Percentiles rank a stretch among this genome's conserved stretches.
phyloP scores from a whole-genome alignment of 2,797 vertebrate species.

The Percopsis omiscomaycus region DNA sequence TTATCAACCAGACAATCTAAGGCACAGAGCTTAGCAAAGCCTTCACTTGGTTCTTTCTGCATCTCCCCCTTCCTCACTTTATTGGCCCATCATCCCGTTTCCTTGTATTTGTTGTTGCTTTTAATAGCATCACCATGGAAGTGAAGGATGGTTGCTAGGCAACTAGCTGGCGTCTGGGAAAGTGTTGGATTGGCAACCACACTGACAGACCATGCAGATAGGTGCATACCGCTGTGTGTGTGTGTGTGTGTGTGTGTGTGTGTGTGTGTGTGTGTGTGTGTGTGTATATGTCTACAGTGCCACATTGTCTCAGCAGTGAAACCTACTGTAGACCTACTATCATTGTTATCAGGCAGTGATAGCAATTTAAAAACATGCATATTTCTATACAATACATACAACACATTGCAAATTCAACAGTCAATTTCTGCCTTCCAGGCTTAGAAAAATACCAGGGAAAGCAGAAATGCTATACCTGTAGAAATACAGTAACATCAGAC shows the following conservation, averaged over 20 bases:
- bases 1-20: background rate
- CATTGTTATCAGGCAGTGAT: background rate
- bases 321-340: background rate
- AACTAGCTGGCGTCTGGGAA: constrained; percentile 78
- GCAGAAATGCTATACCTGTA: constrained; percentile 43
- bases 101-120: constrained; percentile 65
- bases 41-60: constrained; percentile 36
- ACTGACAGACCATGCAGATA: constrained; percentile 53
- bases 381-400: background rate
- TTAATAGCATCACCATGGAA: constrained; percentile 79
- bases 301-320: too few relatives aligned
- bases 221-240: constrained; percentile 8
- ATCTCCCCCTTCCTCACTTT: constrained; percentile 35
- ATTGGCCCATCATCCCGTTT: constrained; percentile 55
- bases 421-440: constrained; percentile 12
- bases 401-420: background rate
- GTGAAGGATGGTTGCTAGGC: constrained; percentile 78
- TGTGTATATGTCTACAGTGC: background rate
- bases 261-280: constrained; percentile 12
- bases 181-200: constrained; percentile 67
- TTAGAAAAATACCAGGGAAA: constrained; percentile 49
- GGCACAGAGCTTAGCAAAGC: constrained; percentile 12
- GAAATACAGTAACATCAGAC: constrained; percentile 38
- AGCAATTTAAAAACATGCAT: background rate
- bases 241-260: constrained; percentile 15